Conservation (phyloP, 2,797 vertebrate genomes). For the Sebastes vulpes region DNA sequence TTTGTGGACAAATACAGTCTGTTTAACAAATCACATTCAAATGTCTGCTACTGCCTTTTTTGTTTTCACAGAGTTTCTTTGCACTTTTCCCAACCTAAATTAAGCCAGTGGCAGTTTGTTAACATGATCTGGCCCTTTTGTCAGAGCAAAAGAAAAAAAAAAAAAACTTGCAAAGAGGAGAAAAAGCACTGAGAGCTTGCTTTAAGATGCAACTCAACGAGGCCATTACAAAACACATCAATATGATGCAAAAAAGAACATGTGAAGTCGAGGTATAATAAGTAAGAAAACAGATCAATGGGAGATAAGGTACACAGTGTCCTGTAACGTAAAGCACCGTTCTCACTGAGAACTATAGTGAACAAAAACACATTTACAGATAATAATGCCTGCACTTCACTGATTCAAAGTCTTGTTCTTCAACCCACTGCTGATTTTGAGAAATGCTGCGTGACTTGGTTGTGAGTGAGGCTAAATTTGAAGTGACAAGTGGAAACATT, state of each 20-base stretch:
- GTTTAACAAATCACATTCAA: slow-evolving; percentile 10
- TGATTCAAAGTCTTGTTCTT: background rate
- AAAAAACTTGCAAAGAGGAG: slow-evolving; percentile 15
- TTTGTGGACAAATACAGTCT: slow-evolving; percentile 16
- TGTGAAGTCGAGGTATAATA: slow-evolving; percentile 1
- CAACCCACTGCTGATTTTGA: background rate
- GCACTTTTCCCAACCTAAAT: slow-evolving; percentile 5
- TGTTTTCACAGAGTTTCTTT: background rate
- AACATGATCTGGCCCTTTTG: slow-evolving; percentile 7
- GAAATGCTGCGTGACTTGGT: background rate
- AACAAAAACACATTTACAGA: slow-evolving; percentile 36
- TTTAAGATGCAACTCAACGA: slow-evolving; percentile 39
- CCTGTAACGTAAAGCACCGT: slow-evolving; percentile 62
- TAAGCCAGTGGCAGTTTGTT: slow-evolving; percentile 1
- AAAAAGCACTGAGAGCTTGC: slow-evolving; percentile 22
- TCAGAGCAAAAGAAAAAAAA: slow-evolving; percentile 25
- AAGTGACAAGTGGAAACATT: slow-evolving; percentile 22
- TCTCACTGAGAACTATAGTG: slow-evolving; percentile 86
- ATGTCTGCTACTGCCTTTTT: background rate
- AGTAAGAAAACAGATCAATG: slow-evolving; percentile 16
- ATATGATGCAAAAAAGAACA: slow-evolving; percentile 82
- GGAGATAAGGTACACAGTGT: slow-evolving; percentile 16
- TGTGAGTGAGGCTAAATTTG: slow-evolving; percentile 13
- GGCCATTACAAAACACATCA: slow-evolving; percentile 76
- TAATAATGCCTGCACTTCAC: slow-evolving; percentile 10